Evolutionary conservation across 2,113 vertebrate genomes (phyloP), one percentile per base, ranked within the genome.

Genomic region (Crotalus helleri): DNA sequence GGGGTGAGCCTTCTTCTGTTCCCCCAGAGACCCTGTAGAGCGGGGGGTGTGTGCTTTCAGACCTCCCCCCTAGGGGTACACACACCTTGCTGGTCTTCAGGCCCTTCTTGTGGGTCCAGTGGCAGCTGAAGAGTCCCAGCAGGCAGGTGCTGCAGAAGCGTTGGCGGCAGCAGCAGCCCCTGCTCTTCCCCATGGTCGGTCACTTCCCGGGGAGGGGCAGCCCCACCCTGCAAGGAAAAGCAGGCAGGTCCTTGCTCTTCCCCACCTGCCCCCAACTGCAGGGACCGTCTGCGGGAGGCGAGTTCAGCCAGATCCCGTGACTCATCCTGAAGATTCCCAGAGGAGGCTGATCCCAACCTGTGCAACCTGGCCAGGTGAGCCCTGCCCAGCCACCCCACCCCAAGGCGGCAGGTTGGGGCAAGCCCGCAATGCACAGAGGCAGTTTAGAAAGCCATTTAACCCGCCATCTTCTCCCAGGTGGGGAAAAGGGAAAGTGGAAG

Each of bases 71-170:
- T 2, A 4, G 9, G 5, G 2, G 17, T 15, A 29, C 91, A 33
- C 87, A 95, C 94, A 98, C 98, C 97, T 97, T 97, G 96, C 96
- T 97, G 58, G 97, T 97, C 88, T 46, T 92, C 91, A 94, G 91
- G 57, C 88, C 95, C 89, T 96, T 97, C 91, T 96, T 96, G 0
- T 95, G 95, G 93, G 93, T 95, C 97, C 98, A 98, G 90, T 49
- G 97, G 95, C 97, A 98, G 97, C 97, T 97, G 92, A 98, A 98
- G 87, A 98, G 97, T 95, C 97, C 96, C 90, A 96, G 95, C 92
- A 98, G 91, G 95, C 98, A 96, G 90, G 91, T 92, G 94, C 97
- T 89, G 92, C 97, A 98, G 92, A 87, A n/a, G 29, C 29, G 4
- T 1, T n/a, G 64, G 12, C 49, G 49, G 49, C 49, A 0, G 0